Evolutionary conservation across 2,797 vertebrate species (phyloP).

Genomic region (Poeciliopsis gracilis): DNA sequence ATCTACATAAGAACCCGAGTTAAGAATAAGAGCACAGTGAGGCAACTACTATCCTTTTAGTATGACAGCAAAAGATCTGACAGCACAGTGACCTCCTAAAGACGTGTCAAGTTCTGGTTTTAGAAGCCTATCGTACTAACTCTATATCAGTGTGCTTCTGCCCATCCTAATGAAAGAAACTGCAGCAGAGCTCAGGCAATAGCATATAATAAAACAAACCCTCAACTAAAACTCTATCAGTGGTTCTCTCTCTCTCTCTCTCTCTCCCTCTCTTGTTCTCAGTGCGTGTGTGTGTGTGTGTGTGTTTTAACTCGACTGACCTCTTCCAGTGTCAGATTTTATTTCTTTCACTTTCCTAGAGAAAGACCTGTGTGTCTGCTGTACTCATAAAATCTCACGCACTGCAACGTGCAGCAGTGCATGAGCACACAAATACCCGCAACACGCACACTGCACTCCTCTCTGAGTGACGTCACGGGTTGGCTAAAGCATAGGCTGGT

Average conservation of each 20-base stretch:
- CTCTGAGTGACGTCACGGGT: conserved; percentile 63
- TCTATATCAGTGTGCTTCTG: conserved; percentile 17
- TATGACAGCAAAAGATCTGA: conserved; percentile 56
- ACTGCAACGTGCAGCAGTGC: conserved; percentile 40
- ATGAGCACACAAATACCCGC: conserved; percentile 22
- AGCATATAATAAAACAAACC: background rate
- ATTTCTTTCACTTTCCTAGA: conserved; percentile 63
- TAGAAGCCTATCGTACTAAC: conserved; percentile 19
- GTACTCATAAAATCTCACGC: conserved; percentile 52
- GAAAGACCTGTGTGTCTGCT: conserved; percentile 58
- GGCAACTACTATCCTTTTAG: conserved; percentile 36
- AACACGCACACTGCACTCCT: conserved; percentile 33
- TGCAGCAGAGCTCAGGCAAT: conserved; percentile 7
- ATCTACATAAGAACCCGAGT: conserved; percentile 26
- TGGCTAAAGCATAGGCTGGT: conserved; percentile 65
- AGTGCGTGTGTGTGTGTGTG: background rate
- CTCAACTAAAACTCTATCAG: conserved; percentile 9
- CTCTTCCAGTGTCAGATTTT: conserved; percentile 64
- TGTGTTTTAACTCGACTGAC: conserved; percentile 44
- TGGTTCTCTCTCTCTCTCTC: background rate
- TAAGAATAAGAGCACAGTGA: conserved; percentile 55
- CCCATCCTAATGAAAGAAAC: conserved; percentile 19
- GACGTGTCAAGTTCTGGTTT: conserved; percentile 30
- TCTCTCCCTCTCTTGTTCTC: no score
- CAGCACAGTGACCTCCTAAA: conserved; percentile 38